Evolutionary conservation across 1,140 invertebrate genomes (phyloP).

Genomic region (Drosophila sproati): DNA sequence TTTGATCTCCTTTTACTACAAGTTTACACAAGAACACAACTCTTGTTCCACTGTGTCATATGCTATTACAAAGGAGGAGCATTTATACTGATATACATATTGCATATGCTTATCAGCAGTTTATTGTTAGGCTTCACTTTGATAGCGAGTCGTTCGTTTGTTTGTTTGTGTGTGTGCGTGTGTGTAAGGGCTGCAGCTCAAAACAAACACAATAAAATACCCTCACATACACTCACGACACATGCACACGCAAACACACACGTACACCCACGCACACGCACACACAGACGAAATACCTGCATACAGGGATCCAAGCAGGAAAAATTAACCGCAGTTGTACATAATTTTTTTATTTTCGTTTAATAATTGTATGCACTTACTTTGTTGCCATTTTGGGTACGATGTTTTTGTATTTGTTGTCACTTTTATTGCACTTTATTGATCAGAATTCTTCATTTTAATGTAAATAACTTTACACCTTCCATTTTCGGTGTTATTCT

Average conservation of each 20-base stretch:
- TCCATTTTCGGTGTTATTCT: conserved; percentile 21
- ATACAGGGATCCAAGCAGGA: conserved; percentile 12
- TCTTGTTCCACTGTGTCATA: neutral
- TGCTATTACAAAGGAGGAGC: neutral
- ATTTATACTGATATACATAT: neutral
- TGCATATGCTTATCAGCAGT: conserved; percentile 21
- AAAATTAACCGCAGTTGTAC: conserved; percentile 22
- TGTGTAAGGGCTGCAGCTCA: conserved; percentile 54
- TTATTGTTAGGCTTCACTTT: conserved; percentile 34
- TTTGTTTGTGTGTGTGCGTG: neutral
- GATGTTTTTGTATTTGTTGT: conserved; percentile 7
- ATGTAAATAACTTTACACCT: conserved; percentile 46
- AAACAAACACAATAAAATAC: conserved; percentile 72
- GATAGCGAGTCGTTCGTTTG: conserved; percentile 30
- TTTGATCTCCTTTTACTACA: no score
- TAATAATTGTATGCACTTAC: conserved; percentile 54
- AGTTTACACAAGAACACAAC: no score
- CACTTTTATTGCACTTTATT: conserved; percentile 37
- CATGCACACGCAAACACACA: conserved; percentile 27
- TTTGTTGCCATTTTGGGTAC: conserved; percentile 56
- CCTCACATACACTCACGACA: conserved; percentile 58
- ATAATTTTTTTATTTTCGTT: neutral
- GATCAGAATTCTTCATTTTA: conserved; percentile 37
- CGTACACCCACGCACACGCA: conserved; percentile 7
- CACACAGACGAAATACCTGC: conserved; percentile 4